phyloP scores from a whole-genome alignment of 2,113 vertebrate species.

The Lepus timidus region DNA sequence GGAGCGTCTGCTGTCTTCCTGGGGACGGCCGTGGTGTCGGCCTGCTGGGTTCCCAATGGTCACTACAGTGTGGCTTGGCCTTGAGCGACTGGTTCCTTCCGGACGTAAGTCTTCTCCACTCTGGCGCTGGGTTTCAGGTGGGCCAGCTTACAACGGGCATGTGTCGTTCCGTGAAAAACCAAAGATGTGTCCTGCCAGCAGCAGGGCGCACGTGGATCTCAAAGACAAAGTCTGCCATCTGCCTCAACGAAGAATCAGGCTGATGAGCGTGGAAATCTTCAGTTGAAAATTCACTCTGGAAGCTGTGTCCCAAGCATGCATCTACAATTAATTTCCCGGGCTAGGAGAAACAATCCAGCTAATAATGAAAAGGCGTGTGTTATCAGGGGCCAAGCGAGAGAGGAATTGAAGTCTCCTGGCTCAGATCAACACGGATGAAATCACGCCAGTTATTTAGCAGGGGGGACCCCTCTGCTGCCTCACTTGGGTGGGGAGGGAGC shows the following conservation, averaged over 20 bases:
- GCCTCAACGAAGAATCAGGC: neutral
- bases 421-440: neutral
- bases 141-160: too few relatives aligned
- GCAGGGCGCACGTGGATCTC: accelerated
- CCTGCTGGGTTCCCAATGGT: neutral
- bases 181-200: neutral
- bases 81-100: neutral
- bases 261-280: neutral
- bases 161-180: neutral
- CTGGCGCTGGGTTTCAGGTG: neutral
- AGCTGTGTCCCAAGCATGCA: neutral
- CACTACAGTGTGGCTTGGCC: neutral
- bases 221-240: neutral
- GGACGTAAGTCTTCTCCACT: too few relatives aligned
- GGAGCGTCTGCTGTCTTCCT: neutral
- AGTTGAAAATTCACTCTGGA: neutral
- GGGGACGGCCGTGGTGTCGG: neutral
- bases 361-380: neutral
- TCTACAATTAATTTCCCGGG: conserved; percentile 19
- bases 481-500: neutral
- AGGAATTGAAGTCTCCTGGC: neutral
- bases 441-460: neutral
- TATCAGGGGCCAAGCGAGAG: neutral
- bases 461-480: too few relatives aligned
- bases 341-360: neutral